Evolutionary conservation across 2,888 invertebrate genomes (phyloP), one percentile per base, ranked within the genome.

Genomic region (Leptopilina myrica): DNA sequence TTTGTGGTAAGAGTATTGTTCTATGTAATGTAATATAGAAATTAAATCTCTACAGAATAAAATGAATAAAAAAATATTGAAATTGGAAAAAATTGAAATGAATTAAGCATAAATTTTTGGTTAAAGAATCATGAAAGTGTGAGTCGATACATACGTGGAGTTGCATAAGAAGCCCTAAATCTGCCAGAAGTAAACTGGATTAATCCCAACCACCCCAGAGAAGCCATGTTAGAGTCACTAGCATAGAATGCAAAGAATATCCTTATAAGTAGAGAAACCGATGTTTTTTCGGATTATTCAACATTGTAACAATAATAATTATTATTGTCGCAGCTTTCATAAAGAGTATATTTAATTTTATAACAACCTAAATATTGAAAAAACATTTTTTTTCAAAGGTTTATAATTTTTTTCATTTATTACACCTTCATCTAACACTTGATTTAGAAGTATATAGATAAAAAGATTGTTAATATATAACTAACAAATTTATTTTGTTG

Each of bases 111-210:
- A 82, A 82, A 53, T 53, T 67, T 20, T 20, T 73, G n/a, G 53
- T 20, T 56, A 0, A 56, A 73, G 53, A 73, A 73, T 56, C 69
- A n/a, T 43, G 15, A 67, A 46, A 11, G 66, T 20, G 56, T 73
- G 53, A 73, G 69, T 79, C 81, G 78, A 78, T 78, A 79, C 82
- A 82, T 85, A 84, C 87, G 85, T 89, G 88, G 86, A 90, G 88
- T 90, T 90, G 90, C 89, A 89, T 87, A 87, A 86, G 91, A 91
- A 91, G 90, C 91, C 91, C 86, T 89, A 89, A 89, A 88, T 87
- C 87, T 90, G 89, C 89, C 82, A 84, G 86, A 86, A 85, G 90
- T 89, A 91, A 91, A 91, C 89, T 89, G 90, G 91, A 91, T 91
- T 91, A 91, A 91, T 91, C 89, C 88, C 87, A 85, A 87, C 88